A percentile compares a stretch with the other conserved stretches of the same genome.
phyloP scores from a whole-genome alignment of 2,797 vertebrate species.

The Poeciliopsis gracilis region DNA sequence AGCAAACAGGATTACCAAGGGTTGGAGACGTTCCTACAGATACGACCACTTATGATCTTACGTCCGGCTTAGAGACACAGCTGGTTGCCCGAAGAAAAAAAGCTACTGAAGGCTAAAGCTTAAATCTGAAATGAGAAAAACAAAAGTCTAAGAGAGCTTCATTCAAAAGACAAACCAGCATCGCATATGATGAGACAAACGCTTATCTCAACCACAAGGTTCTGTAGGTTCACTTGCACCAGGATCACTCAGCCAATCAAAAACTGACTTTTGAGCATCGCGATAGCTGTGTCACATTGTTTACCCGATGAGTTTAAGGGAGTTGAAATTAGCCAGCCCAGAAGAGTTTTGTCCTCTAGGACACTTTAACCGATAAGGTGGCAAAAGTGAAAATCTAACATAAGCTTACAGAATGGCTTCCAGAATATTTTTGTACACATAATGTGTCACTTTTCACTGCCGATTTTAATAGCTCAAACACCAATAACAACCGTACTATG shows the following conservation, averaged over 20 bases:
- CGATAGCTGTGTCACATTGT: not conserved
- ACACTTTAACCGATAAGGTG: not conserved
- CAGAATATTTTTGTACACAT: too few species aligned
- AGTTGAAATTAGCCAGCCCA: not conserved
- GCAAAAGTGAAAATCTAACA: not conserved
- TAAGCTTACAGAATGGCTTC: too few species aligned
- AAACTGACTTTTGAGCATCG: not conserved
- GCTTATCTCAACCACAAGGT: not conserved
- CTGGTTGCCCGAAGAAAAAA: not conserved
- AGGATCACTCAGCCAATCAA: not conserved
- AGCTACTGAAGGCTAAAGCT: not conserved
- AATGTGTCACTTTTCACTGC: not conserved
- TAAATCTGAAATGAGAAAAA: not conserved
- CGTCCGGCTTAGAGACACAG: not conserved
- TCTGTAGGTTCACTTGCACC: not conserved
- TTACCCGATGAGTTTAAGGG: not conserved
- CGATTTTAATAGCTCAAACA: not conserved
- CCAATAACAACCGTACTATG: not conserved
- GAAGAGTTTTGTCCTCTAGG: not conserved
- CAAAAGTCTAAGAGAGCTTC: not conserved
- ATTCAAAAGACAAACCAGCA: not conserved
- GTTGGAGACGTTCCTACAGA: not conserved
- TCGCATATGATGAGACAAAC: not conserved
- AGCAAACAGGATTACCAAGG: not conserved
- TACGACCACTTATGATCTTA: not conserved